Conservation (phyloP, 2,797 vertebrate genomes). For the Oreortyx pictus region DNA sequence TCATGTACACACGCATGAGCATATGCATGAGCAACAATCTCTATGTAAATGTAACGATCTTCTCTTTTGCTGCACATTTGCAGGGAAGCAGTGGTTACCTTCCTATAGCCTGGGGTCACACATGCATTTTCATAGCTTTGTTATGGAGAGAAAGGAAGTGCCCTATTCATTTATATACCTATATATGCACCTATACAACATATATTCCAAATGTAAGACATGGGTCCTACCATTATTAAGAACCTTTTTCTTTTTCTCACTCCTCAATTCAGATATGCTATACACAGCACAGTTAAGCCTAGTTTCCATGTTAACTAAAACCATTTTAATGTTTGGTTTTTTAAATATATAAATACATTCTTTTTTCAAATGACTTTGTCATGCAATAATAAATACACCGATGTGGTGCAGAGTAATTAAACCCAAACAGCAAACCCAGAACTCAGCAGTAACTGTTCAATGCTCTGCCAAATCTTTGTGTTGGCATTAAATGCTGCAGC, state of each 20-base stretch:
- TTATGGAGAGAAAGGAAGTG: background rate
- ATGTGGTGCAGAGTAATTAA: background rate
- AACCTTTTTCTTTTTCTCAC: background rate
- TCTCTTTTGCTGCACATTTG: background rate
- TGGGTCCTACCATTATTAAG: background rate
- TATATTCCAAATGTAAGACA: background rate
- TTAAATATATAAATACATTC: background rate
- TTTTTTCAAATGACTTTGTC: background rate
- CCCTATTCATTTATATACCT: background rate
- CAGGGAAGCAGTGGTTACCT: background rate
- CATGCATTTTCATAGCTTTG: background rate
- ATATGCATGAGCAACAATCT: background rate
- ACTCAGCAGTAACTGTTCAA: background rate
- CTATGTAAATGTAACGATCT: background rate
- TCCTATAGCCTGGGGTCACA: background rate
- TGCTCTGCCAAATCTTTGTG: background rate
- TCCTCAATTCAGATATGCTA: background rate
- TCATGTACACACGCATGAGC: background rate
- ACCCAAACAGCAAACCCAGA: background rate
- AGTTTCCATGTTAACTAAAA: background rate
- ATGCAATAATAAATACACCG: background rate
- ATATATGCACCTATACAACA: background rate
- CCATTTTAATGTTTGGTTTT: background rate
- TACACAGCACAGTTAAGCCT: background rate
- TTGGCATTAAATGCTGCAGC: background rate